Conservation (phyloP, 2,797 vertebrate species). For the Poeciliopsis presidionis region DNA sequence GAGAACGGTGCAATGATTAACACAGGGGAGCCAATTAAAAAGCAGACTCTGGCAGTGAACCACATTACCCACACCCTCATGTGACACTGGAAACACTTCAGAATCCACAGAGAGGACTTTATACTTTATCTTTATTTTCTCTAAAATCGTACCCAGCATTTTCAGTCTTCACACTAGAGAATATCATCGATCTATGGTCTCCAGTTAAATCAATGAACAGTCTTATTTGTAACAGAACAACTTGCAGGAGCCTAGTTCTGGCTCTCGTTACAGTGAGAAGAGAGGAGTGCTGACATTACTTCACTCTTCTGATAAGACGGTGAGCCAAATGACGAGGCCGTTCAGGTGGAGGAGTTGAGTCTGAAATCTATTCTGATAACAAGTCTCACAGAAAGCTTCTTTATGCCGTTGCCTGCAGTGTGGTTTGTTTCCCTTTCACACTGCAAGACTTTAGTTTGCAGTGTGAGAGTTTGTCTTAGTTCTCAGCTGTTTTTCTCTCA, state of each 20-base stretch:
- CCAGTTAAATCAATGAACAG: slow-evolving; percentile 67
- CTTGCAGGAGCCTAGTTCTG: slow-evolving; percentile 59
- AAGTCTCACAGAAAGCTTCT: slow-evolving; percentile 59
- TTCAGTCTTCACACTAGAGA: slow-evolving; percentile 56
- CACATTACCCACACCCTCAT: slow-evolving; percentile 70
- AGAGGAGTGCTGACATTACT: slow-evolving; percentile 67
- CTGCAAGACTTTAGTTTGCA: slow-evolving; percentile 28
- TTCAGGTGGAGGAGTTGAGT: slow-evolving; percentile 66
- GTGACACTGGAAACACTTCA: slow-evolving; percentile 73
- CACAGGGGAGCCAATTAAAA: slow-evolving; percentile 85
- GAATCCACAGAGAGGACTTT: slow-evolving; percentile 58
- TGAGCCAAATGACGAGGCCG: slow-evolving; percentile 74
- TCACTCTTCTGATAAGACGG: slow-evolving; percentile 63
- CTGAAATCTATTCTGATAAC: slow-evolving; percentile 61
- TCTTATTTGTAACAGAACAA: slow-evolving; percentile 69
- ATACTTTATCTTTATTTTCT: slow-evolving; percentile 64
- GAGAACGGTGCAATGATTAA: slow-evolving; percentile 78
- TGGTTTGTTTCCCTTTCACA: slow-evolving; percentile 34
- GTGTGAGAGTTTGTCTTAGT: slow-evolving; percentile 58
- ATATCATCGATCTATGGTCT: slow-evolving; percentile 71
- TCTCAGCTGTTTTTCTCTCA: slow-evolving; percentile 72
- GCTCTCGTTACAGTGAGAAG: slow-evolving; percentile 59
- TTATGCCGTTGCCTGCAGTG: slow-evolving; percentile 37
- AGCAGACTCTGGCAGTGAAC: slow-evolving; percentile 73
- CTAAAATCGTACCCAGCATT: slow-evolving; percentile 49